Conservation (phyloP, 2,888 invertebrate genomes). For the Hermaeophaga mercurialis region DNA sequence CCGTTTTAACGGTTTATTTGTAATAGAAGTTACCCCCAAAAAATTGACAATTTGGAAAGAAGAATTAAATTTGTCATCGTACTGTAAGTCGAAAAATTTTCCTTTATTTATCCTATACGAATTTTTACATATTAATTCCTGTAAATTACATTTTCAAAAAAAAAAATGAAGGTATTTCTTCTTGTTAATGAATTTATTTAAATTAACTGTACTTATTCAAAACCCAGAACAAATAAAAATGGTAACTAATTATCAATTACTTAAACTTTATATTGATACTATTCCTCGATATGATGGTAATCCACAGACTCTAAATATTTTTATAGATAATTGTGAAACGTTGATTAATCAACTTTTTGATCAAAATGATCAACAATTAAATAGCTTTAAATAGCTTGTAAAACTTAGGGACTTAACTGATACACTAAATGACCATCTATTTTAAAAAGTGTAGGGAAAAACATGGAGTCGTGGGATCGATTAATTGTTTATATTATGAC, state of each 20-base stretch:
- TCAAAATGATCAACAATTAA: neutral
- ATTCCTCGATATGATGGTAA: neutral
- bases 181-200: neutral
- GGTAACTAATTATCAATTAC: neutral
- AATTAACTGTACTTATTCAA: neutral
- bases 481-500: conserved; percentile 29
- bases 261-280: neutral
- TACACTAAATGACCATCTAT: conserved; percentile 31
- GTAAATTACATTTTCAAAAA: neutral
- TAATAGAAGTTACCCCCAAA: neutral
- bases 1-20: neutral
- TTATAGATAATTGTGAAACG: neutral
- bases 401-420: conserved; percentile 31
- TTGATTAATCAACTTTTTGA: neutral
- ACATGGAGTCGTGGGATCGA: conserved; percentile 30
- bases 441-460: conserved; percentile 28
- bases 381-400: conserved; percentile 24
- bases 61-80: no score
- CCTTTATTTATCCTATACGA: no score
- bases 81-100: no score
- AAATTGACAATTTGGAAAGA: neutral
- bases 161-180: neutral
- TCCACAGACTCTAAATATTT: neutral
- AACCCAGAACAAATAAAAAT: neutral
- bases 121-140: neutral